Conservation (phyloP, 2,888 invertebrate species). For the Prosopocoilus inquinatus region DNA sequence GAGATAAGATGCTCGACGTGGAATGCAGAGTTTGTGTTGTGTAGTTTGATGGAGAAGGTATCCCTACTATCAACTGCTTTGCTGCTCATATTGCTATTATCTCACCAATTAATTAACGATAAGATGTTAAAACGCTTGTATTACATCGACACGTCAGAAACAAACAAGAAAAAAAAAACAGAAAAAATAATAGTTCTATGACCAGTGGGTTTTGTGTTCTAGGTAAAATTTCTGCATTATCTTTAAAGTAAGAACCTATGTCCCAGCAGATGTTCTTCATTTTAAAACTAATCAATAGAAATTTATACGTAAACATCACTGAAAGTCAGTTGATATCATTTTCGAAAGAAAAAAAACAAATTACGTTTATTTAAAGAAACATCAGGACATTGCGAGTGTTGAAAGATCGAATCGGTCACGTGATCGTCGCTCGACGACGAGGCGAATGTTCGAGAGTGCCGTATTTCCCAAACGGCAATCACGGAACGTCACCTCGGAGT, state of each 20-base stretch:
- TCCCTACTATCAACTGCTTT: constrained; percentile 46
- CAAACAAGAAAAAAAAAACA: constrained; percentile 16
- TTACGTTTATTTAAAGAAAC: not conserved
- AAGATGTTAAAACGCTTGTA: constrained; percentile 15
- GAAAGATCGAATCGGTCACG: too few species aligned
- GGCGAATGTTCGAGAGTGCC: not conserved
- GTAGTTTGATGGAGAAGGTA: constrained; percentile 53
- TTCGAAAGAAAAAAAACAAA: not conserved
- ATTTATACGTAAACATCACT: constrained; percentile 17
- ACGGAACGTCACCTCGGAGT: not conserved
- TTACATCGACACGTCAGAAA: constrained; percentile 11
- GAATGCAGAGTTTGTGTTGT: constrained; percentile 46
- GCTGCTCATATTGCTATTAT: constrained; percentile 43
- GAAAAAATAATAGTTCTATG: constrained; percentile 34
- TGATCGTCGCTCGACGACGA: too few species aligned
- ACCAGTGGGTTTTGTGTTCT: constrained; percentile 31
- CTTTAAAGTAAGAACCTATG: constrained; percentile 28
- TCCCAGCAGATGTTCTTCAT: constrained; percentile 37
- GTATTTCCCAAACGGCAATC: constrained; percentile 12
- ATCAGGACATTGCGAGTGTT: too few species aligned
- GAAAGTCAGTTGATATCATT: constrained; percentile 24
- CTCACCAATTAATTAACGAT: not conserved
- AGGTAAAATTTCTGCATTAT: constrained; percentile 25
- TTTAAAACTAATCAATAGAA: constrained; percentile 18
- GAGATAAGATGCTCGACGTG: constrained; percentile 43